A percentile compares a stretch with the other conserved stretches of the same genome.
Conservation (phyloP, 2,113 vertebrate genomes). For the Brachyhypopomus gauderio region DNA sequence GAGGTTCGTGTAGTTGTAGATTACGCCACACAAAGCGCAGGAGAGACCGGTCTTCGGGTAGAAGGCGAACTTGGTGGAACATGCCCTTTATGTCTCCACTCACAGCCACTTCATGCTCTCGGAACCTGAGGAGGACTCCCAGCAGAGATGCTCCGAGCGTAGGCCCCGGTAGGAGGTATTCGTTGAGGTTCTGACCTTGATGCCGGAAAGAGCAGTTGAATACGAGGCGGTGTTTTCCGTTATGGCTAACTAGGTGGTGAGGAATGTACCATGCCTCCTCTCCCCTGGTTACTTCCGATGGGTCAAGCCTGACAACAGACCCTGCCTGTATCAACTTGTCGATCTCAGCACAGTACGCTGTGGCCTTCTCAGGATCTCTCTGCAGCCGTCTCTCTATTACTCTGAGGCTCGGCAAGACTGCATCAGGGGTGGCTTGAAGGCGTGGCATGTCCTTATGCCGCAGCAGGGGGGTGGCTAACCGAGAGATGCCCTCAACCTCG, state of each 20-base stretch:
- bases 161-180: too few species aligned
- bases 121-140: too few species aligned
- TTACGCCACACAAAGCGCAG: too few species aligned
- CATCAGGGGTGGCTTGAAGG: background rate
- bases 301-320: background rate
- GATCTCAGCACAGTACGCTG: slow-evolving; percentile 18
- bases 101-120: too few species aligned
- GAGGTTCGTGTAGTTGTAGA: too few species aligned
- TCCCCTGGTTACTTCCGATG: background rate
- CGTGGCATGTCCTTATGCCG: background rate
- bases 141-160: too few species aligned
- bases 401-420: slow-evolving; percentile 1
- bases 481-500: background rate
- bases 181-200: too few species aligned
- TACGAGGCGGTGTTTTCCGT: too few species aligned
- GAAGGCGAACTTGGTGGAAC: too few species aligned
- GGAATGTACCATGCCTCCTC: slow-evolving; percentile 23
- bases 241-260: slow-evolving; percentile 14
- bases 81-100: too few species aligned
- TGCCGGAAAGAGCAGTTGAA: too few species aligned
- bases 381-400: slow-evolving; percentile 8
- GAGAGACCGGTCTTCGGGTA: too few species aligned
- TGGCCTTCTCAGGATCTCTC: background rate
- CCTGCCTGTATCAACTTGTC: slow-evolving; percentile 10
- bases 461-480: slow-evolving; percentile 36